Conservation (phyloP, 2,113 vertebrate species). For the Ahaetulla prasina region DNA sequence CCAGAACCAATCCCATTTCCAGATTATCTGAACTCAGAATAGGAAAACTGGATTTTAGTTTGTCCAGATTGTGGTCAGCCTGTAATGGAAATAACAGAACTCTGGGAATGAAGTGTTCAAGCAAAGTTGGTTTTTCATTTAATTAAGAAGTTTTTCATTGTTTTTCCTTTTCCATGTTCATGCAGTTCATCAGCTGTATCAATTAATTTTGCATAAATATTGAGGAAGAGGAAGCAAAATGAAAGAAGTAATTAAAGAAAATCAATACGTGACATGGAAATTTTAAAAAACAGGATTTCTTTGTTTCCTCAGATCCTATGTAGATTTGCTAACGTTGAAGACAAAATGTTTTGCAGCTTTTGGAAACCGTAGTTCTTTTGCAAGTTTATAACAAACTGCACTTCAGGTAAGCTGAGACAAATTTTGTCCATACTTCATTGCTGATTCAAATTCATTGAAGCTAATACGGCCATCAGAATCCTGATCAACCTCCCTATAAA, state of each 20-base stretch:
- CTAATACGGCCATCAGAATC: conserved; percentile 73
- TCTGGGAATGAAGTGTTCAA: neutral
- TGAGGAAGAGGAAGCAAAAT: conserved; percentile 8
- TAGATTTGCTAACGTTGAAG: conserved; percentile 52
- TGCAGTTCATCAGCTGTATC: neutral
- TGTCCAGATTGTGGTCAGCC: neutral
- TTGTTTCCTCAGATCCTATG: conserved; percentile 37
- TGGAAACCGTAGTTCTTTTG: conserved; percentile 47
- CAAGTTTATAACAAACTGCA: conserved; percentile 46
- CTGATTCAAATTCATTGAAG: conserved; percentile 79
- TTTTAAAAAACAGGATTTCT: conserved; percentile 50
- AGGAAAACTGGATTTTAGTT: neutral
- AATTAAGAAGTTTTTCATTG: neutral
- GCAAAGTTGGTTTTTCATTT: neutral
- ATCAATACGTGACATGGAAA: conserved; percentile 47
- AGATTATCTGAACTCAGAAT: neutral
- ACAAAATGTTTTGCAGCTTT: conserved; percentile 56
- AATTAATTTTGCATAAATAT: neutral
- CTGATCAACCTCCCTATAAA: conserved; percentile 71
- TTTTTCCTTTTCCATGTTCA: neutral
- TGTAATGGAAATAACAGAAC: neutral
- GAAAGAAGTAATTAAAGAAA: conserved; percentile 17
- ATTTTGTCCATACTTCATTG: conserved; percentile 63
- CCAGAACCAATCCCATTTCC: neutral
- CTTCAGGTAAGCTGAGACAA: conserved; percentile 41